Evolutionary conservation across 2,113 vertebrate genomes (phyloP).

Genomic region (Limanda limanda): DNA sequence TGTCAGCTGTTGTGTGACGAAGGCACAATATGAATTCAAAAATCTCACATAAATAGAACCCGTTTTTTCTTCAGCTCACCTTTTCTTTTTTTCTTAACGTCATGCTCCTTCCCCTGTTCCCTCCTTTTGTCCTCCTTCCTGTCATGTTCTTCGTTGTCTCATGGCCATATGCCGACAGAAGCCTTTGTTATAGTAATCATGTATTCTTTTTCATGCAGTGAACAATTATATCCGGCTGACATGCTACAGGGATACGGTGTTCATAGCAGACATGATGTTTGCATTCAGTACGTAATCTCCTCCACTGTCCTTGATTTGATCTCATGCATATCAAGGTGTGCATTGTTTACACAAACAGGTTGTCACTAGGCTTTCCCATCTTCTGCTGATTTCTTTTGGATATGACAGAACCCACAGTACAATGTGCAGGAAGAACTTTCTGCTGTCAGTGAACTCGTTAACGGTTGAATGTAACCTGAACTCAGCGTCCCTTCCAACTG

Average conservation of each 20-base stretch:
- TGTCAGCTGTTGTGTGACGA: background rate
- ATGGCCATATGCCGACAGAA: conserved; percentile 6
- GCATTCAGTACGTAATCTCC: conserved; percentile 27
- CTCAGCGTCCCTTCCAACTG: no score
- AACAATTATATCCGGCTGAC: background rate
- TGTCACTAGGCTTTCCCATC: conserved; percentile 21
- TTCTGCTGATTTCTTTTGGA: conserved; percentile 24
- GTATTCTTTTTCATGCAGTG: conserved; percentile 32
- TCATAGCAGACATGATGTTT: conserved; percentile 27
- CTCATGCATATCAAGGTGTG: conserved; percentile 28
- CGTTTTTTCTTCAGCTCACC: background rate
- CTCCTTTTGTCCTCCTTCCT: background rate
- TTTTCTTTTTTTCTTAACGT: background rate
- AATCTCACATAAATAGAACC: background rate
- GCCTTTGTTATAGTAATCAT: conserved; percentile 18
- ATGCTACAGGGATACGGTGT: conserved; percentile 1
- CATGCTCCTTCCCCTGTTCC: background rate
- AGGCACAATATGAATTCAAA: background rate
- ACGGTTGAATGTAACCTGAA: no score
- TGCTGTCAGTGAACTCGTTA: background rate
- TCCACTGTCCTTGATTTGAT: conserved; percentile 52
- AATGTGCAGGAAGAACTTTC: background rate
- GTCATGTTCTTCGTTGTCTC: background rate
- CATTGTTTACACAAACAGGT: conserved; percentile 16
- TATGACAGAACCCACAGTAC: conserved; percentile 6